These are phyloP conservation scores for Zeuzera pyrina DNA, from an alignment of 2,888 invertebrate genomes.

Conservation along the genomic window DNA sequence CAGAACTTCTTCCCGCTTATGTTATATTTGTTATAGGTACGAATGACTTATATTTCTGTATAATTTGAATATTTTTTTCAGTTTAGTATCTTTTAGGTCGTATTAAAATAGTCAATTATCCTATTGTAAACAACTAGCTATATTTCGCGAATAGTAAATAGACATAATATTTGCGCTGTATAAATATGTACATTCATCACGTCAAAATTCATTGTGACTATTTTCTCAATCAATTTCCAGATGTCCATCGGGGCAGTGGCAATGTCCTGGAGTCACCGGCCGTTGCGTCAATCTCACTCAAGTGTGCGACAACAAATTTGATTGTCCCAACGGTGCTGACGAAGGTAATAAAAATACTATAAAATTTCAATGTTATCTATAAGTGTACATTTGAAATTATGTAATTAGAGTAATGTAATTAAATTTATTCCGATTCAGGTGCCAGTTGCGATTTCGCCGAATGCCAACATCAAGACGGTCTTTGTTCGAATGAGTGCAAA, in stretches of 20 bases:
- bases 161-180: too few species aligned
- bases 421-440: constrained; percentile 26
- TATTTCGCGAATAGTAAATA: too few species aligned
- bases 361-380: too few species aligned
- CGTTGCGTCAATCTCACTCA: constrained; percentile 89
- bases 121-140: too few species aligned
- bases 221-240: constrained; percentile 29
- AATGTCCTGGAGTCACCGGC: constrained; percentile 86
- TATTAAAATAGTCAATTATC: too few species aligned
- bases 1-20: too few species aligned
- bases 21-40: too few species aligned
- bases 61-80: too few species aligned
- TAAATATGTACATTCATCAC: background rate
- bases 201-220: background rate
- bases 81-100: too few species aligned
- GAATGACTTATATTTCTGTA: too few species aligned
- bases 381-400: too few species aligned
- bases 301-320: constrained; percentile 89
- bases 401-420: background rate
- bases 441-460: constrained; percentile 88
- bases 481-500: constrained; percentile 89
- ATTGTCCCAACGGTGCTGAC: constrained; percentile 95
- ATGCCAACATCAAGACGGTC: constrained; percentile 80
- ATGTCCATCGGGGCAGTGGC: constrained; percentile 86
- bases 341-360: constrained; percentile 78